These are phyloP conservation scores for Azemiops feae DNA, from an alignment of 2,113 vertebrate genomes.

Conservation along the genomic window DNA sequence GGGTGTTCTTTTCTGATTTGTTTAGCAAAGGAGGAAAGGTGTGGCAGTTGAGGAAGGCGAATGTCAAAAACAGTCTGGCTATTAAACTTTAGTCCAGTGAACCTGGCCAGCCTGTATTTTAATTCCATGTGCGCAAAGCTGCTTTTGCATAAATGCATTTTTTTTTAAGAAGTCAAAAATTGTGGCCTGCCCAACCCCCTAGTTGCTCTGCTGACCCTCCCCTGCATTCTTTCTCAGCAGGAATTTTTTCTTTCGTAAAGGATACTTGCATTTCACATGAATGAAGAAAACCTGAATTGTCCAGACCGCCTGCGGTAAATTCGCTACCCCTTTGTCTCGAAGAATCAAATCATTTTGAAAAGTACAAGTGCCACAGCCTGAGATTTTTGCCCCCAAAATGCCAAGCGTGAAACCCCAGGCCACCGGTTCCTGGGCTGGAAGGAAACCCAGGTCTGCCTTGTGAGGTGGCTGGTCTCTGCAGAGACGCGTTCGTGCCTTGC, in stretches of 20 bases:
- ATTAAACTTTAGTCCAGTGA: background rate
- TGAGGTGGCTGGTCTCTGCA: constrained; percentile 7
- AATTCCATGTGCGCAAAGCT: background rate
- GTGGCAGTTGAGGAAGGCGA: background rate
- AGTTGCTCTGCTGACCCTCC: background rate
- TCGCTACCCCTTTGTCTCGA: background rate
- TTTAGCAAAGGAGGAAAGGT: background rate
- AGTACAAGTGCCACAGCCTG: background rate
- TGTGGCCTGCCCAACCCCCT: background rate
- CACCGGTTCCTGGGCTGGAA: background rate
- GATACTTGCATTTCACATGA: background rate
- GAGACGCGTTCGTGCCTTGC: constrained; percentile 15
- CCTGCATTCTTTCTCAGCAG: background rate
- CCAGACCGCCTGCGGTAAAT: background rate
- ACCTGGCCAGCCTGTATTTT: background rate
- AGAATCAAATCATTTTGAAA: background rate
- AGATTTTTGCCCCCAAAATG: background rate
- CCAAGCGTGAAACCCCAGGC: background rate
- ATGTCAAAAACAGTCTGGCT: background rate
- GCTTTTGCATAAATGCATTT: background rate
- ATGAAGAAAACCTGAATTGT: background rate
- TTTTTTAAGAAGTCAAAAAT: background rate
- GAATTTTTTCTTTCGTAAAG: background rate
- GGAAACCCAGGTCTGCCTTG: background rate
- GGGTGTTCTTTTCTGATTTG: no score